Evolutionary conservation across 2,113 vertebrate genomes (phyloP).

Genomic region (Eptesicus fuscus): DNA sequence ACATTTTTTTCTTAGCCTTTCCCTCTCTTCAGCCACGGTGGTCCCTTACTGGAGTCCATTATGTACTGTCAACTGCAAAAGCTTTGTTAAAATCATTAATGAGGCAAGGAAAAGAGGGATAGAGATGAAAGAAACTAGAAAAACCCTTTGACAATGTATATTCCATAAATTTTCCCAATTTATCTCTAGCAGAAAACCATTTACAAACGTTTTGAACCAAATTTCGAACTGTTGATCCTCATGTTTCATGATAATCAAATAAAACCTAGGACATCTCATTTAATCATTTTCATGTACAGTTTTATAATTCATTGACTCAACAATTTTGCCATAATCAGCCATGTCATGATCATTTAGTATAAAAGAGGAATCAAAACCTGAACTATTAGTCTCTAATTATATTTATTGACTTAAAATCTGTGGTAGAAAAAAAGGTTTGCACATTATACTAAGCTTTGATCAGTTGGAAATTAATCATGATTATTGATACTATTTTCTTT

Average conservation of each 20-base stretch:
- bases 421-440: conserved; percentile 66
- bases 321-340: conserved; percentile 78
- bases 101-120: neutral
- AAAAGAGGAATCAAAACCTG: conserved; percentile 75
- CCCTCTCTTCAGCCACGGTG: neutral
- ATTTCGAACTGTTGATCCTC: conserved; percentile 71
- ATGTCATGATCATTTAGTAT: conserved; percentile 70
- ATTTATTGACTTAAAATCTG: conserved; percentile 78
- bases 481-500: conserved; percentile 75
- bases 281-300: conserved; percentile 78
- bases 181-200: neutral
- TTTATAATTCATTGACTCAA: conserved; percentile 82
- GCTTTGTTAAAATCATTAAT: conserved; percentile 17
- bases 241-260: conserved; percentile 72
- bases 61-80: conserved; percentile 13
- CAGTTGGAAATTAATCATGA: conserved; percentile 75
- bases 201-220: neutral
- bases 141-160: conserved; percentile 4
- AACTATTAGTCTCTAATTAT: conserved; percentile 76
- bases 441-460: conserved; percentile 71
- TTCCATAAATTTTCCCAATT: neutral
- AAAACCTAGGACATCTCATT: conserved; percentile 77
- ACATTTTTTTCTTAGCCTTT: conserved; percentile 16
- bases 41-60: conserved; percentile 14
- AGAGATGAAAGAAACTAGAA: neutral